Base-by-base conservation (phyloP, 2,113 vertebrate genomes). In the Neogobius melanostomus region DNA sequence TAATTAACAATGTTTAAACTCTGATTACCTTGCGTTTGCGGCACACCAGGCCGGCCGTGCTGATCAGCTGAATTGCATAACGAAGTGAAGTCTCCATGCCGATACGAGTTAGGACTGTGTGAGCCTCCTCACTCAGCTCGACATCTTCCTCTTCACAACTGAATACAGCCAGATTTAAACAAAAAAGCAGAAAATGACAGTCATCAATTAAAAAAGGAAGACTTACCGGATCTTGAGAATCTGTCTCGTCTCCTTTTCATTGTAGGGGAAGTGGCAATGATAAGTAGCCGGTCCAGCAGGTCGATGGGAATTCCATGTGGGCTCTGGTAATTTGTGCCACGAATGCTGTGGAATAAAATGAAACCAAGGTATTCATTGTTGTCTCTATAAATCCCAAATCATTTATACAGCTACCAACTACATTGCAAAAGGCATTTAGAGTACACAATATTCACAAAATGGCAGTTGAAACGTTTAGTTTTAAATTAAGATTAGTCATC, bases 91-190 rank as follows among this genome's bases (percentile, higher is more conserved):
- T 96, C 86, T 97, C 95, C 88, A 95, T 88, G 15, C 95, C 95
- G 0, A 97, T 97, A 11, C 95, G 94, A 0, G 96, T 97, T 72
- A 97, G 85, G 54, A 97, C 95, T 0, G 95, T 94, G 82, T 95
- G 95, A 57, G 95, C 96, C 4, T 96, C 96, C 28, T 97, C 96
- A 0, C 94, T 95, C 88, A 96, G 92, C 85, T 97, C 95, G 44
- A 97, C 95, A 0, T 97, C 96, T 65, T 97, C 96, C 74, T 97
- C 96, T 78, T 97, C 96, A 21, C 95, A 96, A 59, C 96, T 96
- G 59, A 54, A 79, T 14, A 12, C 57, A 45, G 42, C 1, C 16
- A 17, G 21, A 47, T 45, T 46, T 64, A 64, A 75, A 79, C 12
- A 10, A 21, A 67, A 74, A 8, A 46, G 14, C 42, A 11, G 1